These are phyloP conservation scores for Aethina tumida DNA, from an alignment of 1,140 invertebrate species.

Conservation along the genomic window DNA sequence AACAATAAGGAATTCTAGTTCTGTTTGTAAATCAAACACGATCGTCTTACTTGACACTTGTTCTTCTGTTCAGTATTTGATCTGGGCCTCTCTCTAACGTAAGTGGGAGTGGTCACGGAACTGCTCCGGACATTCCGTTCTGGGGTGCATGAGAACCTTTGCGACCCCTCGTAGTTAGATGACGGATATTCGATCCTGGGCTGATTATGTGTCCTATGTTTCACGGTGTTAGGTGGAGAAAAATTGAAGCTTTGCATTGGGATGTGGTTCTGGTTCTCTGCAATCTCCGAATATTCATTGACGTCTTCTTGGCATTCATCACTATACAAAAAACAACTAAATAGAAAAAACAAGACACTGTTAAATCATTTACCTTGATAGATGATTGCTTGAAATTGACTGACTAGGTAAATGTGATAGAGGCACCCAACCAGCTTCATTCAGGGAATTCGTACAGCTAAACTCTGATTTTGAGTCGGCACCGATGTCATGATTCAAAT, in stretches of 20 bases:
- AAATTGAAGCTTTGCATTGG: constrained; percentile 18
- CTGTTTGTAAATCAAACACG: not conserved
- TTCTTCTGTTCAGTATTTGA: constrained; percentile 11
- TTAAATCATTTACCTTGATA: constrained; percentile 1
- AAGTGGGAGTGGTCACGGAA: constrained; percentile 9
- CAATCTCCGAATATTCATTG: constrained; percentile 29
- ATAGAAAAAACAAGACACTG: not conserved
- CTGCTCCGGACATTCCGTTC: constrained; percentile 14
- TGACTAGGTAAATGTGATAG: constrained; percentile 6
- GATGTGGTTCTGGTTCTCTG: constrained; percentile 15
- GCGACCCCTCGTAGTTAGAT: constrained; percentile 4
- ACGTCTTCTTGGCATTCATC: constrained; percentile 27
- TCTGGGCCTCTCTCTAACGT: constrained; percentile 8
- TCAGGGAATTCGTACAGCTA: constrained; percentile 16
- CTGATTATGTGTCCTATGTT: constrained; percentile 1
- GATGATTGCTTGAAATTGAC: not conserved
- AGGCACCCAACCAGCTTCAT: constrained; percentile 8
- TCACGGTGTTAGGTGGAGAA: constrained; percentile 9
- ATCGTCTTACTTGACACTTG: constrained; percentile 11
- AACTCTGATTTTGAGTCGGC: constrained; percentile 28
- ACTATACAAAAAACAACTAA: constrained; percentile 18
- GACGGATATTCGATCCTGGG: not conserved
- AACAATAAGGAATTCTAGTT: constrained; percentile 7
- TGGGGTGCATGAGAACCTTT: constrained; percentile 11
- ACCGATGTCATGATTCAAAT: constrained; percentile 32